Percentiles rank a stretch among this genome's conserved stretches.
These are phyloP conservation scores for Mimas tiliae DNA, from an alignment of 2,888 invertebrate genomes.

Conservation along the genomic window DNA sequence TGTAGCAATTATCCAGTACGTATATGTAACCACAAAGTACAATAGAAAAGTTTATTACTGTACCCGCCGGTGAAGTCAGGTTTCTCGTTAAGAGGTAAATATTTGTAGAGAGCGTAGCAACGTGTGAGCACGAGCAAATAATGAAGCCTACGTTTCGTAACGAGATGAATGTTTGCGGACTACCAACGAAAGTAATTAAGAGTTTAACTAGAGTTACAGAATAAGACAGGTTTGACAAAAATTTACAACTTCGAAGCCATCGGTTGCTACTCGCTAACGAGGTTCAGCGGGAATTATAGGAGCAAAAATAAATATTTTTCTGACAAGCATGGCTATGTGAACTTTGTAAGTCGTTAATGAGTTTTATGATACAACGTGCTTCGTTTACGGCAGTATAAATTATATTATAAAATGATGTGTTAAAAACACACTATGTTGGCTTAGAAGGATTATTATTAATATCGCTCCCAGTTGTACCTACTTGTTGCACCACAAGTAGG, in stretches of 20 bases:
- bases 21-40: slow-evolving; percentile 54
- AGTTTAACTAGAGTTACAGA: slow-evolving; percentile 71
- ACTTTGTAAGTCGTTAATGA: too few relatives aligned
- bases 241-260: slow-evolving; percentile 39
- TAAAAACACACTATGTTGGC: too few relatives aligned
- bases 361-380: too few relatives aligned
- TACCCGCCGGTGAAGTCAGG: slow-evolving; percentile 73
- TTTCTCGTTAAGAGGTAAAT: slow-evolving; percentile 79
- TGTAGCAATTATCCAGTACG: slow-evolving; percentile 45
- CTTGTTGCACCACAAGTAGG: too few relatives aligned
- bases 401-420: too few relatives aligned
- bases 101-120: slow-evolving; percentile 70
- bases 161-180: slow-evolving; percentile 80
- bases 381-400: too few relatives aligned
- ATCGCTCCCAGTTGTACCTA: too few relatives aligned
- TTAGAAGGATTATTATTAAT: too few relatives aligned
- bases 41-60: slow-evolving; percentile 79
- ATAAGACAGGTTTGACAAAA: slow-evolving; percentile 68
- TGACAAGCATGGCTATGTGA: not conserved
- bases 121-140: slow-evolving; percentile 76
- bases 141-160: slow-evolving; percentile 74
- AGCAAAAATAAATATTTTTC: too few relatives aligned
- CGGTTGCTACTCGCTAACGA: slow-evolving; percentile 32
- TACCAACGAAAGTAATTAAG: slow-evolving; percentile 79
- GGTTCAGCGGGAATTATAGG: not conserved